phyloP scores from a whole-genome alignment of 2,888 invertebrate genomes.

The Balanococcus diminutus region DNA sequence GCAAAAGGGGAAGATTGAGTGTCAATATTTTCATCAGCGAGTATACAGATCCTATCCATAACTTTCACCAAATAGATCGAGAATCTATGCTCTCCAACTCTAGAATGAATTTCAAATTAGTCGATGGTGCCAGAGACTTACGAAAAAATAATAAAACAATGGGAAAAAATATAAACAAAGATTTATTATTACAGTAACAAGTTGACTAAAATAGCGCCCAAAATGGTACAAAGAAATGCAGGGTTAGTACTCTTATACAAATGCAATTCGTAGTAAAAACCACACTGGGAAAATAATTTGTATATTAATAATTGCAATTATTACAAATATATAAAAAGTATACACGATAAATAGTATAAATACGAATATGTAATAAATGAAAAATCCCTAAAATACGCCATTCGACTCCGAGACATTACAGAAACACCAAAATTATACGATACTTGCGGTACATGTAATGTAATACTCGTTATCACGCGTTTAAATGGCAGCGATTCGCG shows the following conservation, averaged over 20 bases:
- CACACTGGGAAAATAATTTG: neutral
- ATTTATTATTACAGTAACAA: constrained; percentile 39
- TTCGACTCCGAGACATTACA: neutral
- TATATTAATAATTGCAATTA: constrained; percentile 11
- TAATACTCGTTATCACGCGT: neutral
- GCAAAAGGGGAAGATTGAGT: no score
- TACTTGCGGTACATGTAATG: no score
- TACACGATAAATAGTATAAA: neutral
- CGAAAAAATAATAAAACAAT: neutral
- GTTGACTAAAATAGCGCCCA: constrained; percentile 31
- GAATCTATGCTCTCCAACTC: no score
- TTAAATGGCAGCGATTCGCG: constrained; percentile 19
- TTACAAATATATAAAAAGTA: neutral
- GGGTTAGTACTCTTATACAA: constrained; percentile 5
- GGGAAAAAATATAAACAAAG: neutral
- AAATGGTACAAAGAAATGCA: neutral
- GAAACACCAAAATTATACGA: neutral
- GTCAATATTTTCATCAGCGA: no score
- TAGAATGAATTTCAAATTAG: no score
- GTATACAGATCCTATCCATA: no score
- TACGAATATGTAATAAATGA: neutral
- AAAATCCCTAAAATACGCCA: neutral
- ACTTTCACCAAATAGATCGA: no score
- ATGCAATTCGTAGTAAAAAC: neutral
- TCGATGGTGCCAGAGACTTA: no score